Evolutionary conservation across 2,888 invertebrate species (phyloP), one percentile per base, ranked within the genome.

Genomic region (Sarcophaga caerulescens): DNA sequence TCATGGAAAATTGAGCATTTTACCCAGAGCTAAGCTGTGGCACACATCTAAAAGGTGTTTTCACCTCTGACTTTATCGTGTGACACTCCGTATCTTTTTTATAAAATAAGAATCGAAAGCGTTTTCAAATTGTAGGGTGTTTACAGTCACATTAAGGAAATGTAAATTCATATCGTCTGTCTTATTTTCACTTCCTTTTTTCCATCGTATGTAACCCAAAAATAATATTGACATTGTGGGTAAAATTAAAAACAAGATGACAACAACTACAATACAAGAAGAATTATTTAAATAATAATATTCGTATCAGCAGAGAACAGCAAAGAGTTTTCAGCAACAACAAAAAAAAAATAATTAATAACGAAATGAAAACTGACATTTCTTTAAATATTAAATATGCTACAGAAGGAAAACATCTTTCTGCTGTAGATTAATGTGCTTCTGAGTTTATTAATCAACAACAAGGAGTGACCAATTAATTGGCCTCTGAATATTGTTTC

Each of bases 381-480:
- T 76, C 76, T 76, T 81, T 76, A 57, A 82, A 82, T 71, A 76
- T 52, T 59, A 76, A 82, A 82, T 71, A 47, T 10, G 35, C 8
- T 10, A 10, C 35, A 35, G 21, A 35, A 45, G 23, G 23, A 62
- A 75, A 57, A 35, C 35, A 35, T 35, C 35, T 35, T 35, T 35
- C 35, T 52, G n/a, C 10, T 57, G n/a, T 5, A 57, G 14, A 19
- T 35, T 45, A 19, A 45, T 35, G 19, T 44, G 5, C 57, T 70
- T 52, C 70, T 62, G 25, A 63, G 21, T 45, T 35, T 66, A 74
- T n/a, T 59, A 76, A 76, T 65, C 76, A 59, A 57, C 70, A 59
- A 35, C n/a, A 66, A 8, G 19, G 25, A 81, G 2, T 35, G 35
- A 35, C 35, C 35, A 35, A 35, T 35, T 35, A 35, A 35, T 35